These are phyloP conservation scores for Cacatua alba DNA, from an alignment of 2,113 vertebrate species.

Conservation along the genomic window DNA sequence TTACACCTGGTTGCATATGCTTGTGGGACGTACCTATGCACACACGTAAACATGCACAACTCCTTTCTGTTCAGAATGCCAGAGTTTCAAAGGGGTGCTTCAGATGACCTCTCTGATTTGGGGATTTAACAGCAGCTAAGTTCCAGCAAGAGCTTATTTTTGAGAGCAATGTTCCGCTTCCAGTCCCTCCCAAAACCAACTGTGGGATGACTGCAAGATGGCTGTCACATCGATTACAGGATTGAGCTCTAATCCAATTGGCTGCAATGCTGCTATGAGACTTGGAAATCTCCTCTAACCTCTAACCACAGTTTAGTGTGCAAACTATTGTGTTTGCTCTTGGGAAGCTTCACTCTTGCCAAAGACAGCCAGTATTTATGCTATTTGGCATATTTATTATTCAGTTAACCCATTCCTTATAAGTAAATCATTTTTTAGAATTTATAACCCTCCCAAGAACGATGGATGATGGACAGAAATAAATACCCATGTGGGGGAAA, in stretches of 20 bases:
- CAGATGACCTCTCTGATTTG: not conserved
- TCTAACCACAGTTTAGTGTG: constrained; percentile 38
- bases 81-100: not conserved
- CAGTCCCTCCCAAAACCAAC: not conserved
- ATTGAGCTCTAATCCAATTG: constrained; percentile 18
- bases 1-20: not conserved
- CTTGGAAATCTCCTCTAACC: constrained; percentile 37
- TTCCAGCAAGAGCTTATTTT: not conserved
- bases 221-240: not conserved
- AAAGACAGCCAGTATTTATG: constrained; percentile 22
- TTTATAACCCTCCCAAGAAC: not conserved
- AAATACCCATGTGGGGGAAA: not conserved
- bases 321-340: constrained; percentile 53
- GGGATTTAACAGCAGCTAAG: not conserved
- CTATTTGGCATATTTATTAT: constrained; percentile 28
- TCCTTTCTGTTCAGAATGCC: not conserved
- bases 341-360: constrained; percentile 30
- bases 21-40: not conserved
- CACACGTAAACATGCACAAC: not conserved
- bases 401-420: constrained; percentile 37
- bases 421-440: not conserved
- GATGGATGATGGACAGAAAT: constrained; percentile 1
- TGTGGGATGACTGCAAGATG: constrained; percentile 12
- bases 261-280: not conserved
- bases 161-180: not conserved